These are phyloP conservation scores for Cervus canadensis DNA, from an alignment of 2,113 vertebrate species.

Conservation along the genomic window DNA sequence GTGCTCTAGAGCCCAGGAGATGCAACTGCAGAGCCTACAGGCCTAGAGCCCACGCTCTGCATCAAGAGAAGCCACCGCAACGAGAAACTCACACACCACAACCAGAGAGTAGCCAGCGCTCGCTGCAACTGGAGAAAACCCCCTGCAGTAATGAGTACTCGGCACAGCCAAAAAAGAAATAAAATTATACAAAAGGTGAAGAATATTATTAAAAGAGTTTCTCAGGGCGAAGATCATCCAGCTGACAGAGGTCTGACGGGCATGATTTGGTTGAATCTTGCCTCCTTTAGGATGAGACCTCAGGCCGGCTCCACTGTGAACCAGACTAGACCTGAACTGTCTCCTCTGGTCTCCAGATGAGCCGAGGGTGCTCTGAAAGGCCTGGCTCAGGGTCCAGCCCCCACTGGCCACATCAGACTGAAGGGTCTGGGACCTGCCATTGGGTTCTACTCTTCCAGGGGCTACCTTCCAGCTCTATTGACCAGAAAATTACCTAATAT, in stretches of 20 bases:
- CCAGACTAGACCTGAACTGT: neutral
- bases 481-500: neutral
- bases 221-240: fast-evolving
- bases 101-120: neutral
- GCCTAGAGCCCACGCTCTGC: neutral
- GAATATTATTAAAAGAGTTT: neutral
- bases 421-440: too few species aligned
- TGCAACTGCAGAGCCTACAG: fast-evolving
- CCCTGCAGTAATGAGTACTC: neutral
- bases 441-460: neutral
- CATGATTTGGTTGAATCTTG: too few species aligned
- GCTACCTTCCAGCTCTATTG: neutral
- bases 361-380: neutral
- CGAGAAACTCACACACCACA: fast-evolving
- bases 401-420: fast-evolving
- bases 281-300: neutral
- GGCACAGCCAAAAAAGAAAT: neutral
- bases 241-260: neutral
- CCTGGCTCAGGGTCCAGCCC: neutral
- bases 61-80: fast-evolving
- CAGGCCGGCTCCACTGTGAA: fast-evolving
- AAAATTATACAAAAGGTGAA: neutral
- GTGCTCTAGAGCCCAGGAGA: neutral
- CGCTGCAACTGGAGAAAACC: neutral
- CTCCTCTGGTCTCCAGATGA: neutral